Evolutionary conservation across 1,140 invertebrate genomes (phyloP), one percentile per base, ranked within the genome.

Genomic region (Pogonomyrmex barbatus): DNA sequence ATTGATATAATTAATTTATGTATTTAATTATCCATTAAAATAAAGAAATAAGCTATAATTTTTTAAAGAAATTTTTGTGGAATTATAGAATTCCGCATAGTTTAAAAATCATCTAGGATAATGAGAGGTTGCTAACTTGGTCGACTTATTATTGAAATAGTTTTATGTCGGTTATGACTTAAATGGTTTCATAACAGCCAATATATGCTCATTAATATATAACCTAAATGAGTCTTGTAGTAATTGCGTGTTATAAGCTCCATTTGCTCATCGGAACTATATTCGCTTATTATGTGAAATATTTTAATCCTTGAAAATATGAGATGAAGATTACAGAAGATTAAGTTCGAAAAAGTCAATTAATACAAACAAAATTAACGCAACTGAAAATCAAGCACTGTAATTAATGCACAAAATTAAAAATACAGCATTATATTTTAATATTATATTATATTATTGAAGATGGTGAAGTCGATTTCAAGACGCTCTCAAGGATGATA

Each of bases 241-340:
- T 56, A 70, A 70, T 71, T 81, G 6, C 42, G 17, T 4, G 42
- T 33, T 58, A 81, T 62, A 54, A 70, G 36, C 36, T 81, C 36
- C 63, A 39, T 14, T 70, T 70, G 24, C 36, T 54, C 45, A 68
- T 81, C 6, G n/a, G 1, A 36, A 45, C 70, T 79, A 81, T 81
- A 70, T 70, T 36, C 10, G 24, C 24, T 24, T 81, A 70, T 68
- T 70, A 68, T 10, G 36, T 67, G 36, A 68, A 65, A 36, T 52
- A 67, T 79, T 50, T 67, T 79, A 67, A 79, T 79, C 30, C 63
- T 79, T 24, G 62, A 79, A n/a, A 52, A 39, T 68, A 54, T 45
- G 12, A 68, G 36, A 54, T 54, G 52, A 81, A 33, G 36, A 42
- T 79, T 24, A 79, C 12, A 24, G 24, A 24, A 24, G 24, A 24